phyloP scores from a whole-genome alignment of 2,797 vertebrate species.

The Myotis planiceps region DNA sequence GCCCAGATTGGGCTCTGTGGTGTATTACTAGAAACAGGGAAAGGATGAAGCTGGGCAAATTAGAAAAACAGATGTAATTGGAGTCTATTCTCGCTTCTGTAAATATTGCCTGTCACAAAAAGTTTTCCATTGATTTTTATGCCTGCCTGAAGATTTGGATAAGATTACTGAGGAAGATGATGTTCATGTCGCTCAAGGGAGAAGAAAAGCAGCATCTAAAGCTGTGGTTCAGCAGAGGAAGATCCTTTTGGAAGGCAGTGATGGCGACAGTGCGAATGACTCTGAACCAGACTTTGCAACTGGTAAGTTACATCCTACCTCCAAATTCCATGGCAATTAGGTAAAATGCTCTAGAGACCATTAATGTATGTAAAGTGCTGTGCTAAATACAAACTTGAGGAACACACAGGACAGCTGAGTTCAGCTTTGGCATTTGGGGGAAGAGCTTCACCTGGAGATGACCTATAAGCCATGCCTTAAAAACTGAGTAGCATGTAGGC shows the following conservation, averaged over 20 bases:
- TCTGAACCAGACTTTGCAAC: constrained; percentile 82
- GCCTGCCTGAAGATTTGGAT: constrained; percentile 86
- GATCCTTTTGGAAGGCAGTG: constrained; percentile 67
- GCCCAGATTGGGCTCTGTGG: neutral
- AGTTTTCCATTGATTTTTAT: neutral
- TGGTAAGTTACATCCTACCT: constrained; percentile 79
- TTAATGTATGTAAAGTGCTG: neutral
- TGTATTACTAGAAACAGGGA: neutral
- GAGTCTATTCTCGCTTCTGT: neutral
- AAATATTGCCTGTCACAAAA: neutral
- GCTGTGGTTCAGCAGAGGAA: constrained; percentile 72
- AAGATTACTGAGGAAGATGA: constrained; percentile 85
- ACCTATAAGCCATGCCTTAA: neutral
- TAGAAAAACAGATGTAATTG: neutral
- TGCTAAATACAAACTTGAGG: neutral
- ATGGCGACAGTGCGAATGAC: constrained; percentile 79
- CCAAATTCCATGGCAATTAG: neutral
- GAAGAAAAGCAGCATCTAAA: constrained; percentile 79
- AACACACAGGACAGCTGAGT: neutral
- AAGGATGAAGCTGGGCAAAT: neutral
- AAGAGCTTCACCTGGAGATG: neutral
- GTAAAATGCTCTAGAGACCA: neutral
- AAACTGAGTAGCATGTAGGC: neutral
- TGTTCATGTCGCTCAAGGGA: neutral
- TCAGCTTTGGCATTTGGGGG: neutral